Percentiles rank a stretch among this genome's conserved stretches.
Evolutionary conservation across 2,888 invertebrate species (phyloP).

Genomic region (Pantelozetes paolii): DNA sequence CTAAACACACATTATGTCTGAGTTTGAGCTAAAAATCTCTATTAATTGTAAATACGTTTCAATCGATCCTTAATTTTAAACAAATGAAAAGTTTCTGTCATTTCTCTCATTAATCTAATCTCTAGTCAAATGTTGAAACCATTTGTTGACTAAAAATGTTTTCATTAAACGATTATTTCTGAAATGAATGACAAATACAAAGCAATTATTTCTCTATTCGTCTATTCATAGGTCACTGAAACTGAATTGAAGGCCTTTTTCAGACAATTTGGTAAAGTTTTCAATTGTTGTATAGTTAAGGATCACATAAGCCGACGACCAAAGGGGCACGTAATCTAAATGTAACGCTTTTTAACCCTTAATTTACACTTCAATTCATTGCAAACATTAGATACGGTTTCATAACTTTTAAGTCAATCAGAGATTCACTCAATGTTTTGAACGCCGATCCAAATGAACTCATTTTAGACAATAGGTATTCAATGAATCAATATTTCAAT

Average conservation of each 20-base stretch:
- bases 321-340: constrained; percentile 42
- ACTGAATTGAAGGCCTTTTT: constrained; percentile 45
- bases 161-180: not conserved
- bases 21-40: not conserved
- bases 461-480: constrained; percentile 43
- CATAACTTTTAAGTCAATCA: constrained; percentile 46
- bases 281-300: constrained; percentile 46
- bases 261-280: constrained; percentile 46
- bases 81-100: not conserved
- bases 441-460: constrained; percentile 42
- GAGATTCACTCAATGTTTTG: constrained; percentile 44
- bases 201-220: not conserved
- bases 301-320: constrained; percentile 45
- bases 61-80: not conserved
- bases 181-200: not conserved
- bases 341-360: not conserved
- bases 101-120: constrained; percentile 1
- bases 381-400: constrained; percentile 44
- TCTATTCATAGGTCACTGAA: constrained; percentile 42
- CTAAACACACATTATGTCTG: not conserved
- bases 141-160: not conserved
- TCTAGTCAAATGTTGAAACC: not conserved
- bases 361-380: not conserved
- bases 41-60: not conserved
- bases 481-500: not conserved